A percentile compares a stretch with the other conserved stretches of the same genome.
Evolutionary conservation across 2,888 invertebrate genomes (phyloP).

Genomic region (Ornithoptera alexandrae): DNA sequence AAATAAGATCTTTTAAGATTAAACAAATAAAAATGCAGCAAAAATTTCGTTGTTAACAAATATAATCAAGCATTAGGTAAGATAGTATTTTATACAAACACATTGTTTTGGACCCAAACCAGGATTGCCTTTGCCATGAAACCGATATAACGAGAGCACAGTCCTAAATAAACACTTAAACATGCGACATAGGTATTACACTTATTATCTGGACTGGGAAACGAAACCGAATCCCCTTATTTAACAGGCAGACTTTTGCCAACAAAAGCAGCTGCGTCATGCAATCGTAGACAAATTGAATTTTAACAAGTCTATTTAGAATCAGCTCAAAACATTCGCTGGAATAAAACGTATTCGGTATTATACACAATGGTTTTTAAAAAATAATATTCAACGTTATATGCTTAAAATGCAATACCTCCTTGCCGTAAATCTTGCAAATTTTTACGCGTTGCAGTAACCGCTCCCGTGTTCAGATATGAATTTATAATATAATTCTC

Average conservation of each 20-base stretch:
- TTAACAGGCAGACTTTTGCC: slow-evolving; percentile 32
- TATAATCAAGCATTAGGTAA: slow-evolving; percentile 33
- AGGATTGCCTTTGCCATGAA: slow-evolving; percentile 36
- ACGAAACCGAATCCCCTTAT: slow-evolving; percentile 39
- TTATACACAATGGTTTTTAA: slow-evolving; percentile 22
- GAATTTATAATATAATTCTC: slow-evolving; percentile 25
- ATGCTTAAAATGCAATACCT: slow-evolving; percentile 29
- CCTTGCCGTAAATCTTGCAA: slow-evolving; percentile 27
- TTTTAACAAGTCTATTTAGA: slow-evolving; percentile 30
- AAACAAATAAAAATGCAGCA: slow-evolving; percentile 3
- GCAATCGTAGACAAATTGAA: slow-evolving; percentile 32
- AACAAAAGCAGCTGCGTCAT: slow-evolving; percentile 33
- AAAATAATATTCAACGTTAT: slow-evolving; percentile 29
- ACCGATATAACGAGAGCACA: slow-evolving; percentile 37
- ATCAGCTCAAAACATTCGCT: slow-evolving; percentile 24
- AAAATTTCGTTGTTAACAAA: slow-evolving; percentile 33
- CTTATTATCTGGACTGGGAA: slow-evolving; percentile 38
- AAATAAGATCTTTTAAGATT: too few species aligned
- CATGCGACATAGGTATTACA: slow-evolving; percentile 38
- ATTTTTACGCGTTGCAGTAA: slow-evolving; percentile 25
- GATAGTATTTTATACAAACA: slow-evolving; percentile 39
- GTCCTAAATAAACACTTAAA: slow-evolving; percentile 43
- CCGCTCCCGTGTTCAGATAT: slow-evolving; percentile 20
- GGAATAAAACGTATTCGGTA: slow-evolving; percentile 20
- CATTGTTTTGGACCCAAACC: slow-evolving; percentile 35